phyloP scores from a whole-genome alignment of 2,888 invertebrate genomes.

The Panzeria rudis region DNA sequence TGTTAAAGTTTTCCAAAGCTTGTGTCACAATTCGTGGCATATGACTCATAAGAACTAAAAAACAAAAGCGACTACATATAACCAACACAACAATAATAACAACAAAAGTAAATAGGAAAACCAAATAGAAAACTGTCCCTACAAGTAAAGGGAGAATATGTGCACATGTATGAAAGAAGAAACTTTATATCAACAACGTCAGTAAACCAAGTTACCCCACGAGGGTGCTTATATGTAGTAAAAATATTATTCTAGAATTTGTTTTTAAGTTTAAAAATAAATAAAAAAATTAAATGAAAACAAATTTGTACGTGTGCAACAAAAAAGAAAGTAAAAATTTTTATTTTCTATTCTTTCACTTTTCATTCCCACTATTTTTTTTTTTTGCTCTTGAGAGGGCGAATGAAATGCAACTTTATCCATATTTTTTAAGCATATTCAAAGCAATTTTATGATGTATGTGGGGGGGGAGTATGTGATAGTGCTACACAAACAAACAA shows the following conservation, averaged over 20 bases:
- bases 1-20: background rate
- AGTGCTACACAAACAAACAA: slow-evolving; percentile 49
- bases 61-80: slow-evolving; percentile 59
- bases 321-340: slow-evolving; percentile 58
- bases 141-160: slow-evolving; percentile 25
- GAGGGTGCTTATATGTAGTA: slow-evolving; percentile 35
- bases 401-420: slow-evolving; percentile 33
- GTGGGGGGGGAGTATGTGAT: slow-evolving; percentile 17
- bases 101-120: slow-evolving; percentile 14
- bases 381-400: slow-evolving; percentile 16
- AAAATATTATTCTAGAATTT: slow-evolving; percentile 65
- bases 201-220: background rate
- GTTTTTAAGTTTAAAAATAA: slow-evolving; percentile 34
- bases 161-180: background rate
- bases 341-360: slow-evolving; percentile 59
- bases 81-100: slow-evolving; percentile 9
- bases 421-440: background rate
- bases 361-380: slow-evolving; percentile 54
- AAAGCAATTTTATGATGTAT: slow-evolving; percentile 38
- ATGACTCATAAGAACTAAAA: slow-evolving; percentile 64
- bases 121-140: slow-evolving; percentile 51
- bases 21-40: slow-evolving; percentile 38
- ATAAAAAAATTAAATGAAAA: slow-evolving; percentile 40
- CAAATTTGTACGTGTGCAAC: background rate
- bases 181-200: slow-evolving; percentile 5